Conservation (phyloP, 2,113 vertebrate species). For the Apteryx mantelli region DNA sequence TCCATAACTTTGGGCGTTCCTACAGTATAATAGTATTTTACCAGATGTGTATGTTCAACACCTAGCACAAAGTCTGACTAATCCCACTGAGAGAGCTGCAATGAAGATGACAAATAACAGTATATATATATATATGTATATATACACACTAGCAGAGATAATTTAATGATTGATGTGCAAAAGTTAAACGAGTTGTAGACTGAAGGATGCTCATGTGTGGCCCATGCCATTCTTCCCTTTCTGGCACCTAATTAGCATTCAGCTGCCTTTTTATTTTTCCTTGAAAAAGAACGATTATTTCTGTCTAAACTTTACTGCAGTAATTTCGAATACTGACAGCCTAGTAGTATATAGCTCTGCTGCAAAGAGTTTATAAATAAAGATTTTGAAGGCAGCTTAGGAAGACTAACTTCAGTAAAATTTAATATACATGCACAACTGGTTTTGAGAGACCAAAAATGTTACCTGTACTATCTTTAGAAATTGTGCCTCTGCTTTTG, state of each 20-base stretch:
- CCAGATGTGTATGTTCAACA: background rate
- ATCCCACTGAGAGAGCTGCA: background rate
- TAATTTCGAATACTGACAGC: background rate
- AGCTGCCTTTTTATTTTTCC: background rate
- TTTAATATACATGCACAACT: background rate
- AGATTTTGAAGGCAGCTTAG: background rate
- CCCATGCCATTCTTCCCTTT: background rate
- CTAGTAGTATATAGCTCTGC: fast-evolving
- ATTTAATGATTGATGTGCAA: background rate
- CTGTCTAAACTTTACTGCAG: background rate
- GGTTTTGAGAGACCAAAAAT: background rate
- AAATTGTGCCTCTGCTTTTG: background rate
- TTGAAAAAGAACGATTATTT: background rate
- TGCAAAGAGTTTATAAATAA: background rate
- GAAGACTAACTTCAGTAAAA: background rate
- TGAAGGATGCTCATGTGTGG: background rate
- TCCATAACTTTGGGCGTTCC: background rate
- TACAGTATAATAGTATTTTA: background rate
- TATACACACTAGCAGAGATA: background rate
- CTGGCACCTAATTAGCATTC: constrained; percentile 7
- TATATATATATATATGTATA: background rate
- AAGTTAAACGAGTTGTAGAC: background rate
- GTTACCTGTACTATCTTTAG: background rate
- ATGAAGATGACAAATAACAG: background rate
- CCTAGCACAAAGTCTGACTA: background rate